phyloP scores from a whole-genome alignment of 53 echinoderm and acorn worm species.

The Temnopleurus reevesii region DNA sequence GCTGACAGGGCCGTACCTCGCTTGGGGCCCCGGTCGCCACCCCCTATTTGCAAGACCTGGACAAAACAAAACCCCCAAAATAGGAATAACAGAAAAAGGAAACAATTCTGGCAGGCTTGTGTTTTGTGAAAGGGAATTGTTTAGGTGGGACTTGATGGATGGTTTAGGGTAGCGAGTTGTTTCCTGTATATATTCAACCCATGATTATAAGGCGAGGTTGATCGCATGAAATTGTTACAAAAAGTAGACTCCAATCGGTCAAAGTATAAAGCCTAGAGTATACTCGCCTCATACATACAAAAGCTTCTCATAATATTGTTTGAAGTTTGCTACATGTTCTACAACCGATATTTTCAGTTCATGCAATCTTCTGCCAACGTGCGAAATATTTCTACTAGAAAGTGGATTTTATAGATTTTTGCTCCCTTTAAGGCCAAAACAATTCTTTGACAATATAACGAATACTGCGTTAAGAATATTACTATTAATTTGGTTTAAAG shows the following conservation, averaged over 20 bases:
- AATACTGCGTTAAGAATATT: too few relatives aligned
- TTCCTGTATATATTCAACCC: neutral
- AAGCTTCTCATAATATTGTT: neutral
- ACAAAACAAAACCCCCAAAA: neutral
- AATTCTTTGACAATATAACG: too few relatives aligned
- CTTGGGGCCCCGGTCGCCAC: conserved; percentile 18
- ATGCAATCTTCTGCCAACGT: too few relatives aligned
- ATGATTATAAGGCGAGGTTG: neutral
- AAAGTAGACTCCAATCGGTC: neutral
- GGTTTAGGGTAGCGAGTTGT: neutral
- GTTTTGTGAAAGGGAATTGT: conserved; percentile 12
- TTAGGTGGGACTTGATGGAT: conserved; percentile 37
- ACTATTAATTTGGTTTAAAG: too few relatives aligned
- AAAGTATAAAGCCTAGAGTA: neutral
- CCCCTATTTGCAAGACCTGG: neutral
- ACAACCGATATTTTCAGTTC: too few relatives aligned
- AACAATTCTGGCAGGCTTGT: conserved; percentile 22
- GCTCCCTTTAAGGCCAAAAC: too few relatives aligned
- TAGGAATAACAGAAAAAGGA: conserved; percentile 21
- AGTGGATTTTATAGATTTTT: too few relatives aligned
- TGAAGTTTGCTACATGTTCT: neutral
- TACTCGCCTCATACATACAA: neutral
- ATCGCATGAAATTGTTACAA: too few relatives aligned
- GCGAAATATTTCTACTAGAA: too few relatives aligned
- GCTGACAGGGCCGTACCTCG: conserved; percentile 33